Evolutionary conservation across 2,113 vertebrate genomes (phyloP).

Genomic region (Morphnarchus princeps): DNA sequence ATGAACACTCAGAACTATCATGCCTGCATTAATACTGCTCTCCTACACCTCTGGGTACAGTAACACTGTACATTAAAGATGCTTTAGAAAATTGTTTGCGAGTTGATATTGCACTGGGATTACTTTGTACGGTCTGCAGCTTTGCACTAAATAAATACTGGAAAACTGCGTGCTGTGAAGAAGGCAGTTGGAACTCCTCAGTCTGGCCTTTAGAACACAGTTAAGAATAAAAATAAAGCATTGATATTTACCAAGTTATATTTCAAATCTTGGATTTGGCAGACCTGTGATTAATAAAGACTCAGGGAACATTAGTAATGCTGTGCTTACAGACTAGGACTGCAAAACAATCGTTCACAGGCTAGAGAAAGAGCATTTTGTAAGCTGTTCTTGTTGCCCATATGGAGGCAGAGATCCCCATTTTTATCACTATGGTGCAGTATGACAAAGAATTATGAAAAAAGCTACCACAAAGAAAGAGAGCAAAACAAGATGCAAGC

Average conservation of each 20-base stretch:
- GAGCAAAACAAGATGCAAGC: background rate
- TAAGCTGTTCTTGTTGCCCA: background rate
- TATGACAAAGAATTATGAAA: background rate
- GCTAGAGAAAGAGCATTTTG: background rate
- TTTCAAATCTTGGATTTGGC: background rate
- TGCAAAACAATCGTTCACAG: background rate
- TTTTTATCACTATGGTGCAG: background rate
- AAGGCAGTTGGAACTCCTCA: background rate
- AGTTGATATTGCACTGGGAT: constrained; percentile 24
- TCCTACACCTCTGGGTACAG: constrained; percentile 35
- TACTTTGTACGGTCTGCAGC: background rate
- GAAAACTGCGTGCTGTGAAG: background rate
- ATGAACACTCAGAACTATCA: background rate
- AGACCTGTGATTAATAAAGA: background rate
- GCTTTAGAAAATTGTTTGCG: constrained; percentile 47
- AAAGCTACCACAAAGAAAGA: background rate
- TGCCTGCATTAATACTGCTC: constrained; percentile 6
- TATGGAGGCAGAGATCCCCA: background rate
- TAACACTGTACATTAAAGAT: constrained; percentile 27
- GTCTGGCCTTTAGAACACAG: background rate
- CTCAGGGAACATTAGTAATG: background rate
- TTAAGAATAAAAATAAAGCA: background rate
- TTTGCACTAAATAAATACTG: constrained; percentile 24
- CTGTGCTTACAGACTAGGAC: background rate
- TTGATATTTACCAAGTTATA: background rate